Evolutionary conservation across 2,797 vertebrate species (phyloP), one percentile per base, ranked within the genome.

Genomic region (Halcyon leucocephala): DNA sequence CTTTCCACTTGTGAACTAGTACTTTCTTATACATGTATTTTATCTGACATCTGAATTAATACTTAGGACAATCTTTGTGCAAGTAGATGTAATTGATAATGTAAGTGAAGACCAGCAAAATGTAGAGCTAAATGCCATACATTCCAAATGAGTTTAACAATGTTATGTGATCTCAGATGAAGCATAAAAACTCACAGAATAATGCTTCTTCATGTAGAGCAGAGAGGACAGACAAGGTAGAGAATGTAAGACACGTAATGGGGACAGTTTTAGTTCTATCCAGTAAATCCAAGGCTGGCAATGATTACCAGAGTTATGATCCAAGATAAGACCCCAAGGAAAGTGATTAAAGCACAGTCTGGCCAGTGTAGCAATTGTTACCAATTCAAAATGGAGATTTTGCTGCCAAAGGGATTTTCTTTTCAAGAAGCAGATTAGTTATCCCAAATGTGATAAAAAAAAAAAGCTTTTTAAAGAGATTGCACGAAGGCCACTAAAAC

Each of bases 371-470:
- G 58, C 4, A 87, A 60, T 73, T 89, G 67, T 52, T 77, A 80
- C 48, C 52, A 82, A 73, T 89, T 85, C 60, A 85, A 35, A 87
- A 51, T 2, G 18, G 64, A 86, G 67, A 91, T 80, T 91, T 87
- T 85, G 44, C 31, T 89, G 60, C 71, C 2, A 3, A 54, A 91
- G 57, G 72, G 72, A 94, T 91, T 91, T 89, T 93, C 22, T 51
- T 94, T 95, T 92, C 67, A 91, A 93, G 64, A 95, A 76, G 16
- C n/a, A 69, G 82, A 95, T 93, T 86, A 95, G 44, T 52, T 89
- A 69, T 91, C 79, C 85, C 52, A 79, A 79, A 76, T 0, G 9
- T 79, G 65, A 67, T 69, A 90, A 72, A 69, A 93, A 94, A 94
- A 91, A 39, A 39, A 39, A 39, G 4, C 20, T 28, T 86, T 93